phyloP scores from a whole-genome alignment of 2,888 invertebrate species.

The Agrilus biguttatus region DNA sequence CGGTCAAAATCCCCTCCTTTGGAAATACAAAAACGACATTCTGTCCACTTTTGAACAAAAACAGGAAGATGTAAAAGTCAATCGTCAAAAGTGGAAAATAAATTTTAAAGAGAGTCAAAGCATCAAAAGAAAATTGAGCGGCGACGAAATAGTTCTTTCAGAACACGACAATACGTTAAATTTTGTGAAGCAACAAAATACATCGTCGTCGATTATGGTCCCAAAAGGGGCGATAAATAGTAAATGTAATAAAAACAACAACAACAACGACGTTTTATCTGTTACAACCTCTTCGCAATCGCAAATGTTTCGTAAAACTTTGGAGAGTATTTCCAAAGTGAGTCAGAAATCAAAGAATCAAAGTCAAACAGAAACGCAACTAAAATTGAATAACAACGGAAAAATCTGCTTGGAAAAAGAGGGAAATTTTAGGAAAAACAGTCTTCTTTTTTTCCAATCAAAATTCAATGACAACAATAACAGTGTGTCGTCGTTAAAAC shows the following conservation, averaged over 20 bases:
- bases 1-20: constrained; percentile 36
- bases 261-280: too few species aligned
- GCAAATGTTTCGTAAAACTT: constrained; percentile 8
- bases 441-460: too few species aligned
- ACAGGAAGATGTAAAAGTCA: constrained; percentile 17
- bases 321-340: constrained; percentile 10
- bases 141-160: neutral
- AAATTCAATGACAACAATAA: too few species aligned
- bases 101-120: constrained; percentile 20
- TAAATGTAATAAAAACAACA: too few species aligned
- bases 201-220: constrained; percentile 6
- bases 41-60: constrained; percentile 26
- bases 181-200: constrained; percentile 4
- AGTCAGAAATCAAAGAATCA: constrained; percentile 6
- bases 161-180: neutral
- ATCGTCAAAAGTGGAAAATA: constrained; percentile 23
- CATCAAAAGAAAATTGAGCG: constrained; percentile 24
- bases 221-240: constrained; percentile 8
- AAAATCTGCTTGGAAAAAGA: too few species aligned
- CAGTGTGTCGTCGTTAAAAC: too few species aligned
- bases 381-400: too few species aligned
- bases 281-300: constrained; percentile 1
- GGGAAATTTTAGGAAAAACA: too few species aligned
- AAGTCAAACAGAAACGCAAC: neutral
- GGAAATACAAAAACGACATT: constrained; percentile 28